A percentile compares a stretch with the other conserved stretches of the same genome.
These are phyloP conservation scores for Mythimna albipuncta DNA, from an alignment of 2,888 invertebrate species.

Conservation along the genomic window DNA sequence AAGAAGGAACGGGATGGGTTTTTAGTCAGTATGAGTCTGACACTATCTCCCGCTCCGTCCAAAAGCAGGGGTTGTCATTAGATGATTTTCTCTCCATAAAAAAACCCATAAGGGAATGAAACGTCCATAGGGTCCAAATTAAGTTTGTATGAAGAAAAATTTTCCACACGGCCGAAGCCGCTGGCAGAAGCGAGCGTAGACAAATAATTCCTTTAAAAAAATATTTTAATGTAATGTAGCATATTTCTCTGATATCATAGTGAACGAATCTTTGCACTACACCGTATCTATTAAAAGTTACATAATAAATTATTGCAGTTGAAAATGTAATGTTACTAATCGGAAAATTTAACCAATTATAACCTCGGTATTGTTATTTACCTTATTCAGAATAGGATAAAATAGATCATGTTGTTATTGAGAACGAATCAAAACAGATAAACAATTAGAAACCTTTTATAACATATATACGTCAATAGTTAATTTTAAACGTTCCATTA, in stretches of 20 bases:
- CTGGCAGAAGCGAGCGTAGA: no score
- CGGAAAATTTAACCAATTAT: neutral
- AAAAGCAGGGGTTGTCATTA: no score
- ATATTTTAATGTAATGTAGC: neutral
- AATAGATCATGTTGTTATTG: conserved; percentile 16
- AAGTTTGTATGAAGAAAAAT: no score
- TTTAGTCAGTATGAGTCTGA: no score
- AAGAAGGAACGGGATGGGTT: no score
- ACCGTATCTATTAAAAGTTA: neutral
- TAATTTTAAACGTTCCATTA: conserved; percentile 36
- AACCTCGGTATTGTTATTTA: neutral
- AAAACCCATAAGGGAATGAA: no score
- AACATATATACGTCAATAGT: conserved; percentile 4
- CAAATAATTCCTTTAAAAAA: neutral
- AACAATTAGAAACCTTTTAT: neutral
- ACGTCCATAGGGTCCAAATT: no score
- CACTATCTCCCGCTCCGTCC: no score
- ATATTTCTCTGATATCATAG: neutral
- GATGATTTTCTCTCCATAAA: no score
- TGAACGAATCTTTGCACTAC: neutral
- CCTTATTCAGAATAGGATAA: conserved; percentile 3
- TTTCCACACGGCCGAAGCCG: no score
- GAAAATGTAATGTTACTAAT: neutral
- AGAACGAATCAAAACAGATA: conserved; percentile 6
- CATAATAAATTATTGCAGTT: neutral